Base-by-base conservation (phyloP, 2,113 vertebrate species). In the Otolemur garnettii region DNA sequence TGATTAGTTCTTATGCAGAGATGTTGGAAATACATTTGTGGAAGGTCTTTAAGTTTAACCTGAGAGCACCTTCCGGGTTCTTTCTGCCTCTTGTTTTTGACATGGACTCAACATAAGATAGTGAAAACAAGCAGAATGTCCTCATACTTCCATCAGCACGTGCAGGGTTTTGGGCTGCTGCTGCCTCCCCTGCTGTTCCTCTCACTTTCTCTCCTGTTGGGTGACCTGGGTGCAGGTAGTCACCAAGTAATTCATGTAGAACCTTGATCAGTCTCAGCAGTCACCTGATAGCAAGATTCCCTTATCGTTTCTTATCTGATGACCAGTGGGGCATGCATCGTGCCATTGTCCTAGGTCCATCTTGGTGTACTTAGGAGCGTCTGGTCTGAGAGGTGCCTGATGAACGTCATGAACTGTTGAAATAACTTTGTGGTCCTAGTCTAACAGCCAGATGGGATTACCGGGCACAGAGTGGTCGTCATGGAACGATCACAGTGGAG, bases 1-100 rank as follows among this genome's bases (percentile, higher is more conserved):
- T 35, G n/a, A 92, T 10, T 71, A 26, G 38, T 59, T 82, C 90
- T 83, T 90, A n/a, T 55, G 22, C 60, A 26, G n/a, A 69, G 2
- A 26, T 92, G 13, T 92, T 86, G 92, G 57, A 79, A 45, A 60
- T 93, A 50, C 5, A 53, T 82, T 95, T 90, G 68, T 78, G 45
- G 4, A 59, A 30, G 10, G 26, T 57, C 66, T 96, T 87, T 7
- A 84, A 57, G 35, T 84, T 62, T 90, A 59, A 45, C 57, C 17
- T 72, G 59, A 66, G 60, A 50, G 55, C 90, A 60, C 38, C 24
- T 92, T 22, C 9, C 17, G 22, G 38, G 15, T 77, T 90, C 30
- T 24, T 72, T 3, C 75, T 64, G 42, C 30, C 24, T 87, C 26
- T 79, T 91, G 42, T 7, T 81, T 85, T 93, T 85, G 72, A 38